A percentile compares a stretch with the other conserved stretches of the same genome.
Evolutionary conservation across 2,888 invertebrate species (phyloP).

Genomic region (Hydropsyche betteni): DNA sequence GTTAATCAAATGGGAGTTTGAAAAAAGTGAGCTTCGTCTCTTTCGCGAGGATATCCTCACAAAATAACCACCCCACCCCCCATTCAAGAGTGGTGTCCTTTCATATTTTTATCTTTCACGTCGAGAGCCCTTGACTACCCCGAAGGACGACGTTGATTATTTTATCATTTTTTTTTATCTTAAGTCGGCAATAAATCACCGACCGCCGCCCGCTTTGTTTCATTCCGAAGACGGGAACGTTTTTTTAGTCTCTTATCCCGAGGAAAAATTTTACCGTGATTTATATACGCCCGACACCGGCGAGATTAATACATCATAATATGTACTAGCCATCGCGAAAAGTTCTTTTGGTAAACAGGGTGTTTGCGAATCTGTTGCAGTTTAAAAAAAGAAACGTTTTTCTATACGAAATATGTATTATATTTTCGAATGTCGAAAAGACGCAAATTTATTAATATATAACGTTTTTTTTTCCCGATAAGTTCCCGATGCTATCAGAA

Average conservation of each 20-base stretch:
- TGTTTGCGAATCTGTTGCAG: no score
- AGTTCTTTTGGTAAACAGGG: no score
- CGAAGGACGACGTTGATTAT: constrained; percentile 48
- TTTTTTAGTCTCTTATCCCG: constrained; percentile 34
- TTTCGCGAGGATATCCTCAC: background rate
- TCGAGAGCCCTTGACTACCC: constrained; percentile 43
- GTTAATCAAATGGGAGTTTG: constrained; percentile 5
- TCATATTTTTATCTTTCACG: constrained; percentile 44
- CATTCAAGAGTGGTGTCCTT: constrained; percentile 1
- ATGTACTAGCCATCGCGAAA: no score
- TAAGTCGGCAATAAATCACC: constrained; percentile 50
- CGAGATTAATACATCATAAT: constrained; percentile 46
- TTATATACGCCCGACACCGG: constrained; percentile 42
- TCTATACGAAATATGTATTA: no score
- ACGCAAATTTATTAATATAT: no score
- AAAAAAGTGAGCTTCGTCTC: background rate
- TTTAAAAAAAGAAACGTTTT: no score
- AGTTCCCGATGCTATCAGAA: no score
- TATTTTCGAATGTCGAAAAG: no score
- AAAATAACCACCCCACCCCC: constrained; percentile 5
- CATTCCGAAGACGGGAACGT: constrained; percentile 40
- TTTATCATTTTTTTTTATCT: constrained; percentile 51
- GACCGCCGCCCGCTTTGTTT: constrained; percentile 45
- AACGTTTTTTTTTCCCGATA: no score
- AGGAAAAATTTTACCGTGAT: constrained; percentile 44